phyloP scores from a whole-genome alignment of 2,113 vertebrate species.

The Manacus vitellinus region DNA sequence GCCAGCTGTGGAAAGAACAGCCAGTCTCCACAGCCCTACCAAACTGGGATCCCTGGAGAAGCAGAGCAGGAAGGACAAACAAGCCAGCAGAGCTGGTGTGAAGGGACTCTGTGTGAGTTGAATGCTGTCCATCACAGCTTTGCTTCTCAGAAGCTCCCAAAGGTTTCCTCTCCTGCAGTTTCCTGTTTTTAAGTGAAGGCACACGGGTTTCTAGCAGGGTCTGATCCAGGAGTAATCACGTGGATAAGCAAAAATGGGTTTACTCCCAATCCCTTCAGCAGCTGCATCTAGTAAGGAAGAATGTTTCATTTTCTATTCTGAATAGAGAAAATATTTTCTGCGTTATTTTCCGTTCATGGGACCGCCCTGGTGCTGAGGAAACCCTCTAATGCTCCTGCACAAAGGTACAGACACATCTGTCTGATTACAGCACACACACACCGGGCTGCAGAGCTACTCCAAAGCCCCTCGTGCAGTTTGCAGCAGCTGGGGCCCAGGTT shows the following conservation, averaged over 20 bases:
- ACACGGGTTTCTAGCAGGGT: not conserved
- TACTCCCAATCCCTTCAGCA: not conserved
- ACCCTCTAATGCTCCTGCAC: not conserved
- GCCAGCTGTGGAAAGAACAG: constrained; percentile 25
- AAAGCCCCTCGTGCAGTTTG: not conserved
- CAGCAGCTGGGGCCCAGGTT: not conserved
- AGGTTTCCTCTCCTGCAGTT: not conserved
- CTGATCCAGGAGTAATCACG: not conserved
- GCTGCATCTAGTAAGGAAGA: not conserved
- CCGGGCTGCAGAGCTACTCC: not conserved
- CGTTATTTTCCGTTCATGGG: not conserved
- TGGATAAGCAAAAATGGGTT: not conserved
- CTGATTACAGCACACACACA: not conserved
- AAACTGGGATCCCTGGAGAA: not conserved
- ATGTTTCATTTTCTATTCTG: not conserved
- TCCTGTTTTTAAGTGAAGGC: constrained; percentile 16
- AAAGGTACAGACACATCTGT: accelerated
- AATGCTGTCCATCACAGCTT: not conserved
- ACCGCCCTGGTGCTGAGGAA: not conserved
- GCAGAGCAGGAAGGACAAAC: constrained; percentile 21
- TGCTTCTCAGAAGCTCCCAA: constrained; percentile 4
- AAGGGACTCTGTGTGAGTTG: not conserved
- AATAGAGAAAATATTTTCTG: not conserved
- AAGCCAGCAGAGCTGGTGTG: not conserved
- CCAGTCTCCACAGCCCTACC: not conserved